Base-by-base conservation (phyloP, 2,113 vertebrate species). In the Sterna hirundo region DNA sequence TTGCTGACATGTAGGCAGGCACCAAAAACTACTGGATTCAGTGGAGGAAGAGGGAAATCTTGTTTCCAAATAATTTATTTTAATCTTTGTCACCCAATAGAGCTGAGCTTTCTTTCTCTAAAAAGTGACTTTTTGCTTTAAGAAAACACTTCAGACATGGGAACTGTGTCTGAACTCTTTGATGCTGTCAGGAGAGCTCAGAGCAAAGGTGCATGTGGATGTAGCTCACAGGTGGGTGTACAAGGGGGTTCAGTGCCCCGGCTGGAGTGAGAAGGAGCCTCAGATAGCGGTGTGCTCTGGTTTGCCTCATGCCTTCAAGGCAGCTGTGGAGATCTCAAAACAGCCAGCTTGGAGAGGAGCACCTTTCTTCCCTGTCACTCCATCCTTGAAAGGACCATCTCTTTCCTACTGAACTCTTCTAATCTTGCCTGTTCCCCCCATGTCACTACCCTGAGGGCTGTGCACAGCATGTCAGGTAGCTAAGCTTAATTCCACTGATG, bases 101-200 rank as follows among this genome's bases (percentile, higher is more conserved):
- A 70, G 14, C 27, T 74, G 15, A 78, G 13, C 80, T 77, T 86
- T 65, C 32, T 92, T 88, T 83, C 88, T 94, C 80, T 70, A 44
- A 55, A 83, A 90, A 22, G 30, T 32, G 4, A 29, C 32, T 42
- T 77, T 88, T 72, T 34, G 2, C 30, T 57, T 74, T 76, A 88
- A 83, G 25, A 78, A 66, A 89, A 49, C 55, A 85, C 46, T 88
- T 85, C 15, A 38, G 29, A 69, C 57, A 93, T 0, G 3, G 44
- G 10, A 80, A 44, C 4, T 61, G 26, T 15, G 26, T 54, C 52
- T 54, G 52, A 54, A 54, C 36, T 62, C 54, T 83, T 58, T 85
- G 36, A 61, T 64, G 55, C 30, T 83, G 68, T 61, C 70, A 90
- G 70, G 22, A 91, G 22, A 79, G 36, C 66, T 90, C 46, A 77